Conservation (phyloP, 92 coral and sea anemone genomes). For the Blastomussa wellsi region DNA sequence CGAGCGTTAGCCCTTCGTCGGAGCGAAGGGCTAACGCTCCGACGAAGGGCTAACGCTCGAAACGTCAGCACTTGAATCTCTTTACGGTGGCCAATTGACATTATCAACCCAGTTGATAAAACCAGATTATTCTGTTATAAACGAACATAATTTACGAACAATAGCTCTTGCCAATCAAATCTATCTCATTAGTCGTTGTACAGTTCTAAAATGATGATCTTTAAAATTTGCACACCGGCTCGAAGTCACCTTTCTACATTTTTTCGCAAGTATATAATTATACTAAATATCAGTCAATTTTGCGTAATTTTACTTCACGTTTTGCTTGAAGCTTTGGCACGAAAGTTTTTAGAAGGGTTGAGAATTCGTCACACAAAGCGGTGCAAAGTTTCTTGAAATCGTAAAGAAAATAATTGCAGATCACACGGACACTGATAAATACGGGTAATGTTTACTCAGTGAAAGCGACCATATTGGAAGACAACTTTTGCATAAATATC, state of each 20-base stretch:
- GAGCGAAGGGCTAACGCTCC: constrained; percentile 35
- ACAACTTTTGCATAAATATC: neutral
- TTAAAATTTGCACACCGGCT: too few species aligned
- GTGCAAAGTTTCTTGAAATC: neutral
- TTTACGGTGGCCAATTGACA: too few species aligned
- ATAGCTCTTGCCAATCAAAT: neutral
- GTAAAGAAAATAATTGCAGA: neutral
- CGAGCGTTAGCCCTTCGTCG: constrained; percentile 40
- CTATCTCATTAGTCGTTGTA: neutral
- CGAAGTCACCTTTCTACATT: neutral
- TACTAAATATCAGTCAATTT: neutral
- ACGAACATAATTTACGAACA: too few species aligned
- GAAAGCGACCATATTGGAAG: neutral
- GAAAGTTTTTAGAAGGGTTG: neutral
- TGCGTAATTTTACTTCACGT: too few species aligned
- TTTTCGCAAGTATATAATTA: neutral
- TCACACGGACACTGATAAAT: neutral
- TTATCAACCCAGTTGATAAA: too few species aligned
- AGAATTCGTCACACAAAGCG: neutral
- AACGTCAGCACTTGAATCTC: too few species aligned
- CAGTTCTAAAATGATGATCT: neutral
- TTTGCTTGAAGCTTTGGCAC: neutral
- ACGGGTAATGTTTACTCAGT: neutral
- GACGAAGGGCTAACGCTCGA: too few species aligned
- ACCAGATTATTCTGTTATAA: too few species aligned